These are phyloP conservation scores for Polyploca ridens DNA, from an alignment of 2,888 invertebrate species.

Conservation along the genomic window DNA sequence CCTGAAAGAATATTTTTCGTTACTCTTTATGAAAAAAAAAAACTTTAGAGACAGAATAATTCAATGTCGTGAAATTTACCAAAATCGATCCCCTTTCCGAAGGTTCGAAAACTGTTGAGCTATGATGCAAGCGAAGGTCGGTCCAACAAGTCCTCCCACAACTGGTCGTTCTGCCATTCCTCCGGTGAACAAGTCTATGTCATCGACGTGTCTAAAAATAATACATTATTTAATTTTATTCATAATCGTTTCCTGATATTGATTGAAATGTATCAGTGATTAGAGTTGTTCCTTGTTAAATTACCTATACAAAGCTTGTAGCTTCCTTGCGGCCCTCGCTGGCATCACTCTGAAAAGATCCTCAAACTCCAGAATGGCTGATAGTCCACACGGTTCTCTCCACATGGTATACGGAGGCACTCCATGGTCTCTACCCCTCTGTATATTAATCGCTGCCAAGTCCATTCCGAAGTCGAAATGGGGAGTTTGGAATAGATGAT, in stretches of 20 bases:
- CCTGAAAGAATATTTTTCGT: conserved; percentile 57
- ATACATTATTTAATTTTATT: too few relatives aligned
- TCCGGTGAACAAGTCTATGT: conserved; percentile 93
- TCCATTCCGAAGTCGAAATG: conserved; percentile 92
- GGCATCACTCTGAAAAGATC: conserved; percentile 89
- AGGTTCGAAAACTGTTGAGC: conserved; percentile 93
- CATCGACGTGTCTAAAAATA: conserved; percentile 86
- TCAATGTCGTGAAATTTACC: conserved; percentile 67
- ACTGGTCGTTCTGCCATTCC: conserved; percentile 93
- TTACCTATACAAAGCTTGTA: conserved; percentile 85
- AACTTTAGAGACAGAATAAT: not conserved
- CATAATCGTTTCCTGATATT: not conserved
- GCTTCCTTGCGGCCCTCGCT: conserved; percentile 84
- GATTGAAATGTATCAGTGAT: too few relatives aligned
- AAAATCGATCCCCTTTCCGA: conserved; percentile 91
- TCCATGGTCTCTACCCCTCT: conserved; percentile 94
- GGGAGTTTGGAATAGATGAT: conserved; percentile 91
- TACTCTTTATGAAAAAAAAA: not conserved
- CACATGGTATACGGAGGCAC: conserved; percentile 91
- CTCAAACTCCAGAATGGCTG: conserved; percentile 86
- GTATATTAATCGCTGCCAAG: conserved; percentile 94
- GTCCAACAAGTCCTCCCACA: conserved; percentile 91
- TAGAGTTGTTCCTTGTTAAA: too few relatives aligned
- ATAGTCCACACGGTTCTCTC: conserved; percentile 91
- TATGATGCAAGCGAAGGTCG: conserved; percentile 94